Evolutionary conservation across 1,140 invertebrate species (phyloP), one percentile per base, ranked within the genome.

Genomic region (Copidosoma floridanum): DNA sequence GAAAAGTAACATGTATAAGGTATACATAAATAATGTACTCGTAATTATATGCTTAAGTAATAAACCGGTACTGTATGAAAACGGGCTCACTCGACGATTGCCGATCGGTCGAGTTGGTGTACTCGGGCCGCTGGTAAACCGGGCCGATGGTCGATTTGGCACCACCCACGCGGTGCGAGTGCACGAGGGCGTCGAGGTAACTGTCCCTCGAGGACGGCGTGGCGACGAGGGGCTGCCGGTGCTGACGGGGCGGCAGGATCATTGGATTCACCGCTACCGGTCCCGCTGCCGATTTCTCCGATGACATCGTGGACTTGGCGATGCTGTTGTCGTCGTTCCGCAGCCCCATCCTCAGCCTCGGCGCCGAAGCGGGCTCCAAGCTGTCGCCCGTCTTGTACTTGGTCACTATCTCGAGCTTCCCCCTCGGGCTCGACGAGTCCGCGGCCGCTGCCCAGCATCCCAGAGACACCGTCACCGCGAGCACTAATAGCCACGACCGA

Each of bases 131-230:
- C n/a, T n/a, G n/a, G n/a, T n/a, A n/a, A 52, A 81, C 75, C 23
- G 12, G 12, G 29, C 77, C 76, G 60, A 76, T 74, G 41, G 67
- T 73, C n/a, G n/a, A n/a, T n/a, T n/a, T n/a, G n/a, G n/a, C n/a
- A n/a, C n/a, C n/a, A n/a, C n/a, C n/a, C n/a, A n/a, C n/a, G n/a
- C n/a, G n/a, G 5, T 78, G 80, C 1, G 81, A 81, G 46, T 75
- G 74, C 32, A 76, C 70, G 10, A 82, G 55, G 3, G 81, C 82
- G 29, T 81, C 74, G 20, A 80, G 63, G 29, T 82, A 82, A 43
- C 73, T 82, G 61, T 83, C 81, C 20, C 65, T 66, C 11, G 26
- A 8, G 8, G 52, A 29, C 2, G 37, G 14, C 6, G 29, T 23
- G n/a, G 21, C 6, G 11, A 32, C 35, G 27, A 4, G 18, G n/a